These are phyloP conservation scores for Grantiella picta DNA, from an alignment of 2,113 vertebrate species.

Conservation along the genomic window DNA sequence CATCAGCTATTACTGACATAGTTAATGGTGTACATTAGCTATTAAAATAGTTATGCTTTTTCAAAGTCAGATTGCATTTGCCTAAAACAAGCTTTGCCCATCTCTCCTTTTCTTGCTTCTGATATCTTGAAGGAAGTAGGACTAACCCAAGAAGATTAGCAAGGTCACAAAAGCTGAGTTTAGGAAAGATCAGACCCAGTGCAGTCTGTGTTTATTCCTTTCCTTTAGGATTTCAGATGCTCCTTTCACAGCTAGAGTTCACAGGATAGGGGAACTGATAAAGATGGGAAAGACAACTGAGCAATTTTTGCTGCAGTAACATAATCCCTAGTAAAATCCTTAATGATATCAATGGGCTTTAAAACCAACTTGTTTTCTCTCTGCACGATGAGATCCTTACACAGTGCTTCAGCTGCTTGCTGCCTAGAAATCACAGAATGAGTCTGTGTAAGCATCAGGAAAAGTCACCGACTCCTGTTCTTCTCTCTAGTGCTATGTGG, in stretches of 20 bases:
- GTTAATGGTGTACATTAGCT: not conserved
- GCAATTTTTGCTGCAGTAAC: not conserved
- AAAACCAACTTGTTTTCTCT: not conserved
- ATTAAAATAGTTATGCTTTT: not conserved
- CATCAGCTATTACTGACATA: not conserved
- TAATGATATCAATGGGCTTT: not conserved
- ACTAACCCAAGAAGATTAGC: not conserved
- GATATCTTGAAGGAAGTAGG: not conserved
- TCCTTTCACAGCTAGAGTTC: not conserved
- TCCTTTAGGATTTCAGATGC: not conserved
- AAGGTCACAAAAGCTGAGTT: not conserved
- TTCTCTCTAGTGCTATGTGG: not conserved
- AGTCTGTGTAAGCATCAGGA: not conserved
- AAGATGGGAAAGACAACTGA: not conserved
- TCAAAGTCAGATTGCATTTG: not conserved
- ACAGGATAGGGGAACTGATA: not conserved
- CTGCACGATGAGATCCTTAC: not conserved
- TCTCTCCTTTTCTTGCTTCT: not conserved
- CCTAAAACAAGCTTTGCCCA: not conserved
- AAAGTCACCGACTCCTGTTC: not conserved
- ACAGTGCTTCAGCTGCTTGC: accelerated
- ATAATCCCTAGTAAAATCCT: constrained; percentile 1
- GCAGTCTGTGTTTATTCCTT: not conserved
- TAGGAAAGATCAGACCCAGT: not conserved
- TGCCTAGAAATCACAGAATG: not conserved